phyloP scores from a whole-genome alignment of 2,797 vertebrate species.

The Micrastur ruficollis region DNA sequence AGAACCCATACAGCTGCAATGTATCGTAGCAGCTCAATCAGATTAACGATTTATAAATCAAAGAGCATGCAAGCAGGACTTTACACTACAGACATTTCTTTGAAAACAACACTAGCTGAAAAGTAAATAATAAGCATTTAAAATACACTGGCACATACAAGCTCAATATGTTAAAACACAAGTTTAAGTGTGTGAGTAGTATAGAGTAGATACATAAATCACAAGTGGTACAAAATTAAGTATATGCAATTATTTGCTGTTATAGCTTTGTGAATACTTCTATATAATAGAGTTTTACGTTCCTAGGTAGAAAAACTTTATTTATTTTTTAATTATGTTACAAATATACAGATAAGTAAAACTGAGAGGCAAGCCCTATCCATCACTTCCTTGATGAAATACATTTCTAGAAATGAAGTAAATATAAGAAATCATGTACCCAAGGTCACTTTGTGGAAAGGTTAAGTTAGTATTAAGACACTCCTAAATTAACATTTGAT shows the following conservation, averaged over 20 bases:
- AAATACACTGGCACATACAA: neutral
- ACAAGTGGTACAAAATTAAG: neutral
- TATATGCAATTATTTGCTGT: neutral
- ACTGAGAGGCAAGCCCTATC: neutral
- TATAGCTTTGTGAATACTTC: neutral
- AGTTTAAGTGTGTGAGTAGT: neutral
- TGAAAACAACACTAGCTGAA: neutral
- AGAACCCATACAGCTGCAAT: neutral
- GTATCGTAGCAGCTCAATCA: neutral
- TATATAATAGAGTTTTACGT: neutral
- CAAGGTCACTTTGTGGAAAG: neutral
- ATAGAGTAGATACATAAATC: neutral
- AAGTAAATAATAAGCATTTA: neutral
- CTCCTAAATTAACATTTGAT: neutral
- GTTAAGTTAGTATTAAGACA: neutral
- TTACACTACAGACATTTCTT: neutral
- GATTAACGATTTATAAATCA: neutral
- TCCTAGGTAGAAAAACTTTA: neutral
- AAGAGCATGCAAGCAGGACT: neutral
- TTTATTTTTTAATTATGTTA: neutral
- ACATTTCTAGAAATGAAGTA: neutral
- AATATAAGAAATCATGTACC: neutral
- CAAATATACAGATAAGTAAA: neutral
- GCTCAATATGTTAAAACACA: neutral
- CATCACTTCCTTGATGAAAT: neutral